phyloP scores from a whole-genome alignment of 2,113 vertebrate genomes.

The Puntigrus tetrazona region DNA sequence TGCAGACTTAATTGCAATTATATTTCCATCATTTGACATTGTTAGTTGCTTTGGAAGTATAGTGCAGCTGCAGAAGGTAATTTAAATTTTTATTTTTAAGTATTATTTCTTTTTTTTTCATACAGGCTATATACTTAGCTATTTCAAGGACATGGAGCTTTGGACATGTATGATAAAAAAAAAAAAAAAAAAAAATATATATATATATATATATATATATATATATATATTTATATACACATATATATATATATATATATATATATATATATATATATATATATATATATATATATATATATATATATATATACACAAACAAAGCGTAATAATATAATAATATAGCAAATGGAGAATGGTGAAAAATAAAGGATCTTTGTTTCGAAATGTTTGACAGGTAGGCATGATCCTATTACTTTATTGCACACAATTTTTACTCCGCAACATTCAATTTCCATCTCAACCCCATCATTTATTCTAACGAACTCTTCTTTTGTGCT shows the following conservation, averaged over 20 bases:
- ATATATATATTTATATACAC: no score
- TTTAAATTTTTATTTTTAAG: not conserved
- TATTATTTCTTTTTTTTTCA: not conserved
- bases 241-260: no score
- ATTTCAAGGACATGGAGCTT: not conserved
- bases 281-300: no score
- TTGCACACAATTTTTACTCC: not conserved
- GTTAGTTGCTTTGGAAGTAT: not conserved
- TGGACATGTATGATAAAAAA: no score
- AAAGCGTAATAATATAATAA: no score
- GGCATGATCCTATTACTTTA: not conserved
- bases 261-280: no score
- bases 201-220: no score
- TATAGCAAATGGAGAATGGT: not conserved
- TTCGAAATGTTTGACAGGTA: not conserved
- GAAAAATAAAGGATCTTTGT: not conserved
- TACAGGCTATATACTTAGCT: not conserved
- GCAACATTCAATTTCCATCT: not conserved
- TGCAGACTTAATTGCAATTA: not conserved
- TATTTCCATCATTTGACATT: constrained; percentile 20
- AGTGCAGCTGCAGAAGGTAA: not conserved
- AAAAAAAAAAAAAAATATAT: no score
- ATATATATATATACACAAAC: no score
- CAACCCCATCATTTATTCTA: not conserved
- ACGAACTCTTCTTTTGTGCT: not conserved